Evolutionary conservation across 2,797 vertebrate genomes (phyloP).

Genomic region (Alexandromys oeconomus): DNA sequence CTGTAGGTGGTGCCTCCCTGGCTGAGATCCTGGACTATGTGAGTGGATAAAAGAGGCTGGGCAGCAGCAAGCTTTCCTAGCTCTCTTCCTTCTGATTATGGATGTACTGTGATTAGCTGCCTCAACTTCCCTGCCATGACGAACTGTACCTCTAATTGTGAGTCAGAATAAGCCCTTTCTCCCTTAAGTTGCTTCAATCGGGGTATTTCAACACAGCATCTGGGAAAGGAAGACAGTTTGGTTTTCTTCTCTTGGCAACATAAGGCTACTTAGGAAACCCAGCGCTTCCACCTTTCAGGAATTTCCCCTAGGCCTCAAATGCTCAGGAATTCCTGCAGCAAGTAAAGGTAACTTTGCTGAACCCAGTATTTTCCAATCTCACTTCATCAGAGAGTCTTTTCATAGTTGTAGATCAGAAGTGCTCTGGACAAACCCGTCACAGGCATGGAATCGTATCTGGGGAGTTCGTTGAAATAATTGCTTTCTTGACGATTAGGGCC

Average conservation of each 20-base stretch:
- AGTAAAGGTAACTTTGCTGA: constrained; percentile 13
- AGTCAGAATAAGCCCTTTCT: neutral
- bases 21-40: neutral
- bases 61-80: neutral
- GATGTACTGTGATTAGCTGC: neutral
- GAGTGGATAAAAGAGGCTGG: neutral
- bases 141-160: neutral
- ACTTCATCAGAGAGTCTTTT: neutral
- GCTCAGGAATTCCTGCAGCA: neutral
- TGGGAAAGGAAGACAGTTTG: neutral
- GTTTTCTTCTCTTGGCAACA: neutral
- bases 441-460: neutral
- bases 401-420: neutral
- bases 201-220: neutral
- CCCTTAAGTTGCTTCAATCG: neutral
- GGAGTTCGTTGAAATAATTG: neutral
- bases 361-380: neutral
- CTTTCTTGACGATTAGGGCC: neutral
- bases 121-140: neutral
- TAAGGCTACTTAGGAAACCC: neutral
- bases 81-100: neutral
- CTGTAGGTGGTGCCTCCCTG: too few relatives aligned
- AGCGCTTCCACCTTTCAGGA: neutral
- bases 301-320: neutral
- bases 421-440: neutral